Evolutionary conservation across 2,113 vertebrate genomes (phyloP), one percentile per base, ranked within the genome.

Genomic region (Pithys albifrons): DNA sequence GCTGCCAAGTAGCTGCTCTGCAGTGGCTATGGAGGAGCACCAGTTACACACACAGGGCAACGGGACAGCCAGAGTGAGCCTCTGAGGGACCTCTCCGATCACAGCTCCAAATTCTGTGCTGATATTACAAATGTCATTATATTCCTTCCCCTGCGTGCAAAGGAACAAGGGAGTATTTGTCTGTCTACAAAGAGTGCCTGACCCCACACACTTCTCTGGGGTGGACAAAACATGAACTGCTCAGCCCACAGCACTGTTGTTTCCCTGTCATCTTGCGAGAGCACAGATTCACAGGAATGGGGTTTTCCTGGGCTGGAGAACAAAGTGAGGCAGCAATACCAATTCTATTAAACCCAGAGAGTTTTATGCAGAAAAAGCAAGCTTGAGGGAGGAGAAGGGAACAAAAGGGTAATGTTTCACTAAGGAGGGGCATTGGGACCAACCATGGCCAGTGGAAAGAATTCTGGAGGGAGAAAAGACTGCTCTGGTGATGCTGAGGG

Each of bases 221-320:
- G 23, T 15, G 55, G 58, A 35, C 48, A 62, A 31, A 46, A 19
- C 31, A 46, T 1, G 1, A 23, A 43, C 27, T 3, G 66, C 83
- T 51, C 39, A 59, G 61, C 33, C 20, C 55, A 12, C 13, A 49
- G 67, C 37, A 17, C 51, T 1, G 0, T 3, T 35, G 25, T 19
- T 20, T 58, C 16, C 28, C 7, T 66, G 10, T 51, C 24, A 65
- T 61, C 73, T 23, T 1, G 1, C 58, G 43, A 69, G 6, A 66
- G 28, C 7, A 1, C 16, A 31, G 22, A 33, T n/a, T 73, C 3
- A 0, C 28, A 82, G 73, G 29, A 58, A 37, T 0, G 0, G 57
- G 46, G 20, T 75, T 74, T 62, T 37, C 19, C 69, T 18, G 58
- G 52, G 55, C 79, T 82, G 75, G 17, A 66, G 88, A 70, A 37